Evolutionary conservation across 2,888 invertebrate species (phyloP).

Genomic region (Allygus modestus): DNA sequence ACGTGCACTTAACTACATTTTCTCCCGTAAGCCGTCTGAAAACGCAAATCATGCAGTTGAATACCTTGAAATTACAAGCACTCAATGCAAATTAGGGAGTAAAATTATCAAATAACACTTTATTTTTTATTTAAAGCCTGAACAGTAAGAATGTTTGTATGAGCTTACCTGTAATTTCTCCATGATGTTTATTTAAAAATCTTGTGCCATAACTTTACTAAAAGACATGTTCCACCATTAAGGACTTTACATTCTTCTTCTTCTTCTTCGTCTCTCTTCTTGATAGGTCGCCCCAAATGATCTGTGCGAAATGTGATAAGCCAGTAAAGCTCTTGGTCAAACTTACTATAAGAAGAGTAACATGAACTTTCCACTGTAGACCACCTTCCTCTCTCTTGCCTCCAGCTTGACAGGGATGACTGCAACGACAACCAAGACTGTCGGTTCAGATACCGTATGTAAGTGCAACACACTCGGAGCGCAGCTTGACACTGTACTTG

Average conservation of each 20-base stretch:
- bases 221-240: conserved; percentile 50
- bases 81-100: no score
- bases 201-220: conserved; percentile 42
- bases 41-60: conserved; percentile 49
- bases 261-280: conserved; percentile 22
- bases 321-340: neutral
- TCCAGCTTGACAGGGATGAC: no score
- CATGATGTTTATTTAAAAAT: conserved; percentile 30
- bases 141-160: neutral
- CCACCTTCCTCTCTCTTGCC: no score
- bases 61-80: neutral
- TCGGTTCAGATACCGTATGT: no score
- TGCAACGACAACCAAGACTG: no score
- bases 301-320: neutral
- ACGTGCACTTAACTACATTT: conserved; percentile 31
- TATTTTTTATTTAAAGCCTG: no score
- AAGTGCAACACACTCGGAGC: no score
- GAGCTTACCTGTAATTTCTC: conserved; percentile 53
- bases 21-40: conserved; percentile 5
- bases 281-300: conserved; percentile 31
- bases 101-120: no score
- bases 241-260: conserved; percentile 27
- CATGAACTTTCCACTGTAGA: no score
- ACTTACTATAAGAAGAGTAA: no score
- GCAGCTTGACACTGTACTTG: no score